Evolutionary conservation across 1,140 invertebrate species (phyloP), one percentile per base, ranked within the genome.

Genomic region (Kradibia gibbosae): DNA sequence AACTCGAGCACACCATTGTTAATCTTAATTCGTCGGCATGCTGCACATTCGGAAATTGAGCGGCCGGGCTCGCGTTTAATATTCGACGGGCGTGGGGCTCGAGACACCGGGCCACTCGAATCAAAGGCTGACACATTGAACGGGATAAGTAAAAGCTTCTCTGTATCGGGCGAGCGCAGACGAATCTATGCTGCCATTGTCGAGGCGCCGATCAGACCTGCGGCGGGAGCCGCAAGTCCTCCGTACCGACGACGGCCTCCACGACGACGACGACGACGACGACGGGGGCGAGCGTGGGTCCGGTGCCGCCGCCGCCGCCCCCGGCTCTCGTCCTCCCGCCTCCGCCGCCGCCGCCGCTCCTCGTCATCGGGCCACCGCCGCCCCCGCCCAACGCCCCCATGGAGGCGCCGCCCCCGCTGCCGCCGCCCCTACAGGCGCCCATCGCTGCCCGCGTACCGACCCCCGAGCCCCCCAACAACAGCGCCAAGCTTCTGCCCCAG

Each of bases 401-500:
- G 86, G 84, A 90, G 25, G 45, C 48, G 4, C 88, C 90, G 82
- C 73, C 57, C 13, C 76, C 89, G 22, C 82, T 90, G 45, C 89
- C 89, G n/a, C 90, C 91, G 4, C 89, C 89, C 22, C 89, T 91
- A 1, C 88, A 90, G 34, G 90, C 84, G 73, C 90, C 85, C 79
- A 89, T 74, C n/a, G 76, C 90, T 82, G 67, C 91, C 67, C 79
- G 89, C 60, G 80, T 86, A 79, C 81, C 91, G 81, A 86, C 92
- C 84, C 84, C 91, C 85, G 80, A 91, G 86, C 85, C 88, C 15
- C 87, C 90, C 71, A 88, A 85, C 86, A 83, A 88, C 87, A 86
- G 88, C 84, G 85, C 90, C 77, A 91, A 91, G 76, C 85, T 93
- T 86, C 92, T 97, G 84, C 96, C 96, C 3, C 96, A 98, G 87